Conservation (phyloP, 2,113 vertebrate species). For the Myanophis thanlyinensis region DNA sequence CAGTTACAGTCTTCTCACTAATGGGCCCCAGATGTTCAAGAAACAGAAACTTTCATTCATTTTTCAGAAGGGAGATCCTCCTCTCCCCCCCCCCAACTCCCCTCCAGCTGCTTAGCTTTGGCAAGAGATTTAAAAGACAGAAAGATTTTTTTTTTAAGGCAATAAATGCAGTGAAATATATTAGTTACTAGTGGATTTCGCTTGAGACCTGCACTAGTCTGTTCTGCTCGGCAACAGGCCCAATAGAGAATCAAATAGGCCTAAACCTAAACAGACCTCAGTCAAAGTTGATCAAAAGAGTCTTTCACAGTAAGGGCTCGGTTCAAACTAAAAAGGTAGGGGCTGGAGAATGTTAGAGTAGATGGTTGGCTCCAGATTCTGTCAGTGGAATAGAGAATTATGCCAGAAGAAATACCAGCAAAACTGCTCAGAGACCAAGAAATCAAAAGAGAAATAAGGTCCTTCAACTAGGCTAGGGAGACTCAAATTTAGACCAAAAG, state of each 20-base stretch:
- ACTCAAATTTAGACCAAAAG: background rate
- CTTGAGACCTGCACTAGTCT: background rate
- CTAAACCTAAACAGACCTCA: background rate
- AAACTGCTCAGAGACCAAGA: background rate
- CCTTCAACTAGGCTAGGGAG: background rate
- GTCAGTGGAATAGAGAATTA: background rate
- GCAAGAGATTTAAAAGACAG: slow-evolving; percentile 25
- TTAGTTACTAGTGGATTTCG: background rate
- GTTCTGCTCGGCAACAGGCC: background rate
- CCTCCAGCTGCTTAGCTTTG: background rate
- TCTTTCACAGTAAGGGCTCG: background rate
- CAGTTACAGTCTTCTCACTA: slow-evolving; percentile 37
- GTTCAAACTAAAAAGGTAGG: background rate
- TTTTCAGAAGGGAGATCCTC: slow-evolving; percentile 28
- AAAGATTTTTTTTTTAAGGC: background rate
- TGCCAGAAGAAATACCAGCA: background rate
- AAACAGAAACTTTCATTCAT: slow-evolving; percentile 61
- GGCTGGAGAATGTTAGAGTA: background rate
- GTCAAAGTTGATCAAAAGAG: background rate
- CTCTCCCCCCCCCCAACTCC: background rate
- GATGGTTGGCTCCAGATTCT: background rate
- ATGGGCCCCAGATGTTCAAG: slow-evolving; percentile 63
- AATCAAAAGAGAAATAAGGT: background rate
- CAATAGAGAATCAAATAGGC: background rate
- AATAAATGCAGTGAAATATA: background rate